Percentiles rank a stretch among this genome's conserved stretches.
Evolutionary conservation across 2,113 vertebrate species (phyloP).

Genomic region (Corydoras sp.): DNA sequence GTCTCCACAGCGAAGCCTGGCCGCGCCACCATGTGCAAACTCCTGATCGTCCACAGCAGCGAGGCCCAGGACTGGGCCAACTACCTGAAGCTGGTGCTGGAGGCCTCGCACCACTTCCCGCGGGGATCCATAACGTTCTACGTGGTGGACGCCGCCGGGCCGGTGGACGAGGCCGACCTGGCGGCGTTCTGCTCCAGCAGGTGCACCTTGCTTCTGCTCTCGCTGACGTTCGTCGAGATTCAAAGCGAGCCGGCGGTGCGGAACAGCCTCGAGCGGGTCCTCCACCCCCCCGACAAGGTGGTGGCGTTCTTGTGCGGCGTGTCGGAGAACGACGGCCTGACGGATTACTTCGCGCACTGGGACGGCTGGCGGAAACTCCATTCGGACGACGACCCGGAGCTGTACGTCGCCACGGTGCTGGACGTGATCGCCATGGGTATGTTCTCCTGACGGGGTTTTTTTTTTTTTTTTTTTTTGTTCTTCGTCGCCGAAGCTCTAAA

Average conservation of each 20-base stretch:
- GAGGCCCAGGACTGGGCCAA: conserved; percentile 66
- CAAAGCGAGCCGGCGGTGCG: conserved; percentile 39
- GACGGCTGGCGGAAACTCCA: conserved; percentile 59
- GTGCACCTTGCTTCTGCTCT: conserved; percentile 60
- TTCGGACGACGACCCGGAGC: conserved; percentile 59
- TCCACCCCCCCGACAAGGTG: conserved; percentile 57
- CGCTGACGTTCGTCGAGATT: conserved; percentile 50
- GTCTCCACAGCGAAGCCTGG: conserved; percentile 37
- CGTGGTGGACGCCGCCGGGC: conserved; percentile 25
- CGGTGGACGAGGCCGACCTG: conserved; percentile 46
- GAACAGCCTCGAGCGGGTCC: conserved; percentile 47
- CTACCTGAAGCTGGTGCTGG: conserved; percentile 60
- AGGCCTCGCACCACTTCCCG: conserved; percentile 44
- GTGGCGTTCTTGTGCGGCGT: conserved; percentile 63
- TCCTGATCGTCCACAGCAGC: conserved; percentile 60
- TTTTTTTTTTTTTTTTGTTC: no score
- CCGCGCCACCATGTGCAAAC: conserved; percentile 32
- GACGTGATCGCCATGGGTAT: conserved; percentile 57
- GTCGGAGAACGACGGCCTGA: conserved; percentile 41
- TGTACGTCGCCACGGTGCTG: conserved; percentile 59
- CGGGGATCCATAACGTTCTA: conserved; percentile 49
- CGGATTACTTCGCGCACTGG: conserved; percentile 55
- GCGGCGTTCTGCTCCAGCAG: conserved; percentile 47
- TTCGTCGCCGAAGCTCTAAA: no score
- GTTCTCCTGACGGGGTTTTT: conserved; percentile 31